Evolutionary conservation across 1,140 invertebrate species (phyloP).

Genomic region (Drosophila nigromelanica): DNA sequence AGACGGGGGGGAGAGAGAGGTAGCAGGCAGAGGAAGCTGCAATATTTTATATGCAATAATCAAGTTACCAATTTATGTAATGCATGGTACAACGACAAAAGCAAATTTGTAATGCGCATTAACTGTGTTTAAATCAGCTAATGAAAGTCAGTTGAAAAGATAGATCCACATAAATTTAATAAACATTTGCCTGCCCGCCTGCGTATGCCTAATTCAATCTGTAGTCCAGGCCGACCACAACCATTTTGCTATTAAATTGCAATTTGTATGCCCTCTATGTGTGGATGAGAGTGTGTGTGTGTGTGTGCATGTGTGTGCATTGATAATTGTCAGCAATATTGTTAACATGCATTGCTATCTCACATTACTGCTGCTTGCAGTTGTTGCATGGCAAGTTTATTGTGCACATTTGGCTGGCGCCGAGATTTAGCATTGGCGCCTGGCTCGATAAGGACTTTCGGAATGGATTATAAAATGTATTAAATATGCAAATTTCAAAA

Average conservation of each 20-base stretch:
- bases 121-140: slow-evolving; percentile 74
- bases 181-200: slow-evolving; percentile 6
- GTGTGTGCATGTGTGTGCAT: slow-evolving; percentile 17
- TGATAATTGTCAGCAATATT: slow-evolving; percentile 52
- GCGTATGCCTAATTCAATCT: slow-evolving; percentile 34
- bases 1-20: background rate
- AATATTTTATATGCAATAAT: slow-evolving; percentile 13
- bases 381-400: slow-evolving; percentile 17
- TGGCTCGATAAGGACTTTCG: slow-evolving; percentile 32
- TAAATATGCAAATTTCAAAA: slow-evolving; percentile 45
- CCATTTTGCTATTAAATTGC: slow-evolving; percentile 65
- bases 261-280: slow-evolving; percentile 27
- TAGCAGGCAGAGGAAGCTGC: background rate
- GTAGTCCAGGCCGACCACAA: background rate
- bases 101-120: slow-evolving; percentile 53
- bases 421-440: background rate
- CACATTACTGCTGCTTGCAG: slow-evolving; percentile 11
- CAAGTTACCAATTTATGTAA: slow-evolving; percentile 28
- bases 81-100: slow-evolving; percentile 23
- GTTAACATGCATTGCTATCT: slow-evolving; percentile 47
- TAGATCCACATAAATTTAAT: slow-evolving; percentile 47
- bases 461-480: slow-evolving; percentile 38
- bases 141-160: slow-evolving; percentile 64
- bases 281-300: slow-evolving; percentile 1
- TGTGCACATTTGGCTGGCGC: slow-evolving; percentile 11